Conservation (phyloP, 2,888 invertebrate species). For the Meloe dianella region DNA sequence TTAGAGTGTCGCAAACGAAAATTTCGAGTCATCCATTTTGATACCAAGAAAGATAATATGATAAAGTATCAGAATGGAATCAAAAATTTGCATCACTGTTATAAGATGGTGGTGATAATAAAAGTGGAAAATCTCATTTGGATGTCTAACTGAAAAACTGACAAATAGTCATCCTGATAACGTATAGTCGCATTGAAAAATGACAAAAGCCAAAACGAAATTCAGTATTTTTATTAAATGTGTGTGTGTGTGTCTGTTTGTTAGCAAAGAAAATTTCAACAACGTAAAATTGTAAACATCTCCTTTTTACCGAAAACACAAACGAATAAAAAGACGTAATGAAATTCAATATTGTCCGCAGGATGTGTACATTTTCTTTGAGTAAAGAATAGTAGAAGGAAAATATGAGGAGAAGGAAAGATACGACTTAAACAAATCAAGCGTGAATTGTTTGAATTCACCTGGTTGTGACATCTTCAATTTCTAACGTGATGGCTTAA, state of each 20-base stretch:
- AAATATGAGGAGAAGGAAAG: not conserved
- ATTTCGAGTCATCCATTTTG: too few species aligned
- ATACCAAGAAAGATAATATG: not conserved
- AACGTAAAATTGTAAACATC: too few species aligned
- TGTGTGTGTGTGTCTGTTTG: not conserved
- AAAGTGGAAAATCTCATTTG: conserved; percentile 2
- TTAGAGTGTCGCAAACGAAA: too few species aligned
- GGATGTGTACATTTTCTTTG: not conserved
- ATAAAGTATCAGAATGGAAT: not conserved
- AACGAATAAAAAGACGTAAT: not conserved
- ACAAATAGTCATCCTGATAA: not conserved
- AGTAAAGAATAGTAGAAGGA: too few species aligned
- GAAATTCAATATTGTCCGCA: not conserved
- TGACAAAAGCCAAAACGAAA: not conserved
- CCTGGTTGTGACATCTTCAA: conserved; percentile 21
- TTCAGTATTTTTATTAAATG: not conserved
- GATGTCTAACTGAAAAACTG: not conserved
- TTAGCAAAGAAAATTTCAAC: not conserved
- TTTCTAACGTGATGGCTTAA: conserved; percentile 19
- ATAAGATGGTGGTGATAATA: not conserved
- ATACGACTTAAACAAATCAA: not conserved
- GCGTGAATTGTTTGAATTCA: conserved; percentile 11
- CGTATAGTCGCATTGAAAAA: not conserved
- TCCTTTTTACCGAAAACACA: too few species aligned
- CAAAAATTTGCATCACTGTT: not conserved